Percentiles rank a stretch among this genome's conserved stretches.
phyloP scores from a whole-genome alignment of 2,113 vertebrate genomes.

The Montifringilla adamsi region DNA sequence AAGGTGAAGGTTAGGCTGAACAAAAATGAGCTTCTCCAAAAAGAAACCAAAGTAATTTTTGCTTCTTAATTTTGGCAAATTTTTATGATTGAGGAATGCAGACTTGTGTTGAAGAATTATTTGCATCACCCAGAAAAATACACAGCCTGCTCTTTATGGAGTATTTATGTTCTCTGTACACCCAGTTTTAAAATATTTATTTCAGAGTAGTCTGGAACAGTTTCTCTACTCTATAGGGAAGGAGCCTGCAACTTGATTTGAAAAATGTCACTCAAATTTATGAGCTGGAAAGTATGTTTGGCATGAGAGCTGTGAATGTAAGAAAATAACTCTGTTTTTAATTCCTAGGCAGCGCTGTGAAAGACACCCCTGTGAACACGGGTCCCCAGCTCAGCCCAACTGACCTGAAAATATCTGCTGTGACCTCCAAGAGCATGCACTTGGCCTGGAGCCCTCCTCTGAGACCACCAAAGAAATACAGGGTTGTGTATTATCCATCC shows the following conservation, averaged over 20 bases:
- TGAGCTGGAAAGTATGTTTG: not conserved
- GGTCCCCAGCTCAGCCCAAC: conserved; percentile 77
- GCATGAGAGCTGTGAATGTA: not conserved
- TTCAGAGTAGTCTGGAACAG: not conserved
- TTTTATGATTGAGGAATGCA: not conserved
- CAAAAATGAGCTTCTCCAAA: not conserved
- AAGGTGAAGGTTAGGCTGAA: not conserved
- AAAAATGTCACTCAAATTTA: not conserved
- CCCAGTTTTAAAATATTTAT: not conserved
- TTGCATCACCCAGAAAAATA: not conserved
- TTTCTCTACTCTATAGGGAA: not conserved
- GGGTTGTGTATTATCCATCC: conserved; percentile 83
- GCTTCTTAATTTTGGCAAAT: not conserved
- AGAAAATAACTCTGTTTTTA: not conserved
- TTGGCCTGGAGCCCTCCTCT: conserved; percentile 82
- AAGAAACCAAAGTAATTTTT: not conserved
- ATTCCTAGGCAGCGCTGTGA: conserved; percentile 37
- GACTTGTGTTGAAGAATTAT: not conserved
- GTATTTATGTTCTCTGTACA: not conserved
- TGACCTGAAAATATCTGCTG: conserved; percentile 80
- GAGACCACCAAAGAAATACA: conserved; percentile 76
- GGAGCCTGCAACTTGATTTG: not conserved
- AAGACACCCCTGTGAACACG: not conserved
- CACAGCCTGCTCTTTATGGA: not conserved
- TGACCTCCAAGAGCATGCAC: conserved; percentile 83